Percentiles rank a stretch among this genome's conserved stretches.
Evolutionary conservation across 2,797 vertebrate species (phyloP).

Genomic region (Amblyraja radiata): DNA sequence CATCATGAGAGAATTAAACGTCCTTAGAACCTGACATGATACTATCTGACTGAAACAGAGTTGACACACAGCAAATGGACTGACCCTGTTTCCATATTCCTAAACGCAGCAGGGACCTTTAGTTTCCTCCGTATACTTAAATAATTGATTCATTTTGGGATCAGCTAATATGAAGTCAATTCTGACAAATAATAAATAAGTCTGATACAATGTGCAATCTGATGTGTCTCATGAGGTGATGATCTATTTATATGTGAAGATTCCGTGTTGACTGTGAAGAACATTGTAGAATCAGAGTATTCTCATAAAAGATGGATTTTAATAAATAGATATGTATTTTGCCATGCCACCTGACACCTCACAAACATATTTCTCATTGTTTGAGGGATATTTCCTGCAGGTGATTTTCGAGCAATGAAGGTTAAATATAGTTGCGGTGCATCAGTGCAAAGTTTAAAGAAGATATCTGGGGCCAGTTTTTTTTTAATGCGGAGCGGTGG

Average conservation of each 20-base stretch:
- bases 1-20: too few relatives aligned
- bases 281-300: background rate
- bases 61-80: background rate
- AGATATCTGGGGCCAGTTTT: too few relatives aligned
- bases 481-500: too few relatives aligned
- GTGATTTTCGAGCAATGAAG: background rate
- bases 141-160: constrained; percentile 19
- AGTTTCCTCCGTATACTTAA: background rate
- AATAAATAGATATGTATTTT: background rate
- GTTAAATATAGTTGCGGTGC: background rate
- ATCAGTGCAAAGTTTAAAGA: too few relatives aligned
- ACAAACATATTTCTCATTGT: background rate
- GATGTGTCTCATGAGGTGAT: background rate
- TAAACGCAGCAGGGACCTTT: background rate
- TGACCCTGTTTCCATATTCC: too few relatives aligned
- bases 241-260: constrained; percentile 23
- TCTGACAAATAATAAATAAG: constrained; percentile 16
- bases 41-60: background rate
- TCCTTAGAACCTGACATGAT: too few relatives aligned
- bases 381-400: background rate
- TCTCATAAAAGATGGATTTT: constrained; percentile 5
- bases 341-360: background rate
- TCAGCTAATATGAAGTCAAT: constrained; percentile 1
- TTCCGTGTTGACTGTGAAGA: background rate
- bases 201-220: background rate